Conservation (phyloP, 1,140 invertebrate species). For the Drosophila ambigua region DNA sequence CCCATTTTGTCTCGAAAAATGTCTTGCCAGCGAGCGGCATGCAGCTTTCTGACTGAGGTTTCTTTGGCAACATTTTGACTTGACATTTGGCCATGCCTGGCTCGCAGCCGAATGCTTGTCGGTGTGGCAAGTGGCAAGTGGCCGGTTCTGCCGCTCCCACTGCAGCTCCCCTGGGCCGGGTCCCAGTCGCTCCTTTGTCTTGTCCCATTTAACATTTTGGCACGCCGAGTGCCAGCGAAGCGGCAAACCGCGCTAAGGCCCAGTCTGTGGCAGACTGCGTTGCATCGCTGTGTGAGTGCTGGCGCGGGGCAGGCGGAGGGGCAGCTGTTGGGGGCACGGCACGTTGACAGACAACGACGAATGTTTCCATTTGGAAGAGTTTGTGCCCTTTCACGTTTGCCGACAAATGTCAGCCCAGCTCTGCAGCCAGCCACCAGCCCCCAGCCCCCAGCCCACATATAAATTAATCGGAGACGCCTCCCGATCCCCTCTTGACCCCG, state of each 20-base stretch:
- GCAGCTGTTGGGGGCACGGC: neutral
- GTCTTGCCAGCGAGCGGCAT: constrained; percentile 43
- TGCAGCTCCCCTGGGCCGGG: constrained; percentile 16
- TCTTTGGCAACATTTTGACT: constrained; percentile 44
- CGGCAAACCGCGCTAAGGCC: constrained; percentile 11
- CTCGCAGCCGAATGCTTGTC: constrained; percentile 3
- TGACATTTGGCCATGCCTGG: constrained; percentile 53
- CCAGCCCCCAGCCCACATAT: neutral
- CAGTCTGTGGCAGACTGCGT: constrained; percentile 12
- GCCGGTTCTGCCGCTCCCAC: constrained; percentile 3
- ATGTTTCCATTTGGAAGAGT: constrained; percentile 32
- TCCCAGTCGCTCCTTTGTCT: constrained; percentile 30
- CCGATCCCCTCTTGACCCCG: constrained; percentile 42
- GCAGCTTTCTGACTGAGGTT: constrained; percentile 22
- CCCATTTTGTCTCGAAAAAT: constrained; percentile 52
- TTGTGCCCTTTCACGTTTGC: constrained; percentile 49
- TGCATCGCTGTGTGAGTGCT: too few species aligned
- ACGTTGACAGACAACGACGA: constrained; percentile 30
- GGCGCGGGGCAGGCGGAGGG: too few species aligned
- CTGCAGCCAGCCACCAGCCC: neutral
- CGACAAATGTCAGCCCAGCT: constrained; percentile 36
- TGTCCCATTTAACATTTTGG: constrained; percentile 72
- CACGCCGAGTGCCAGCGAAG: constrained; percentile 52
- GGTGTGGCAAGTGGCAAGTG: constrained; percentile 46
- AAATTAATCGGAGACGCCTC: constrained; percentile 16